Evolutionary conservation across 2,797 vertebrate genomes (phyloP).

Genomic region (Pyrocephalus nanus): DNA sequence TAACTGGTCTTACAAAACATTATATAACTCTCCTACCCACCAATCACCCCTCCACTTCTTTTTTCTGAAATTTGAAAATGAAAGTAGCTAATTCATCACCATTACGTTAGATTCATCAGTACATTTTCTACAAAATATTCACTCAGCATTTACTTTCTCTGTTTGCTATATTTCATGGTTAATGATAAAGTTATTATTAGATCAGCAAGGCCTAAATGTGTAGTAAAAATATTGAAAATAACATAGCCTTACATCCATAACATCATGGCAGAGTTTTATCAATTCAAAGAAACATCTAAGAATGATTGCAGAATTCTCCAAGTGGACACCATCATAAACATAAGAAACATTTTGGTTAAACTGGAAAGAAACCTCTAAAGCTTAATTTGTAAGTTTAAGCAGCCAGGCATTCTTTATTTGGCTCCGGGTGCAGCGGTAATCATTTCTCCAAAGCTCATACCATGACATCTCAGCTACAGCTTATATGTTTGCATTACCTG

Average conservation of each 20-base stretch:
- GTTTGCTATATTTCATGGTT: neutral
- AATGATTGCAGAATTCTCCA: neutral
- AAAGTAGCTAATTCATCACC: neutral
- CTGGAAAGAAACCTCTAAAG: neutral
- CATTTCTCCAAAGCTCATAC: neutral
- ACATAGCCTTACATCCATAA: neutral
- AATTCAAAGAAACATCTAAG: neutral
- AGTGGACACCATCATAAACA: neutral
- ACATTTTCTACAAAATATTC: neutral
- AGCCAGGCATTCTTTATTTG: neutral
- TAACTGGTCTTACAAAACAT: neutral
- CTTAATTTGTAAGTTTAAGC: neutral
- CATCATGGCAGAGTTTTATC: neutral
- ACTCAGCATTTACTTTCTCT: neutral
- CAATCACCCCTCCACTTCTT: neutral
- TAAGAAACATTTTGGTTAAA: neutral
- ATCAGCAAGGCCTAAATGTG: neutral
- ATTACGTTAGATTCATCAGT: neutral
- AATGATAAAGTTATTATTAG: neutral
- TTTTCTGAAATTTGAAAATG: neutral
- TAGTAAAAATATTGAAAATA: neutral
- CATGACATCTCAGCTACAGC: neutral
- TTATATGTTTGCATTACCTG: neutral
- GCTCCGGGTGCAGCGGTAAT: neutral
- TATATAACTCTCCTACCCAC: neutral